Evolutionary conservation across 2,797 vertebrate species (phyloP).

Genomic region (Hemitrygon akajei): DNA sequence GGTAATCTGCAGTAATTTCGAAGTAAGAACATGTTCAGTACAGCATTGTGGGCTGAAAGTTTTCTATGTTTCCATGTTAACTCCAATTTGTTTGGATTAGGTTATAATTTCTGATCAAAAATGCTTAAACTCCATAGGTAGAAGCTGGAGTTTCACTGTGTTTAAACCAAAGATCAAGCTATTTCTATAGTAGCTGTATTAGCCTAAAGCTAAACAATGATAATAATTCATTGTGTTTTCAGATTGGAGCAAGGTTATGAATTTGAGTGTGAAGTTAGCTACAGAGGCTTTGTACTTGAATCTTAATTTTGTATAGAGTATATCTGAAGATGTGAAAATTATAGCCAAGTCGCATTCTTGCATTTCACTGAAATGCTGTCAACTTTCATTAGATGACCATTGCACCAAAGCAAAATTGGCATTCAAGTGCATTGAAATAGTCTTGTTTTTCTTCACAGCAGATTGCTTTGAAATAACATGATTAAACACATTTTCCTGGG

Average conservation of each 20-base stretch:
- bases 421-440: background rate
- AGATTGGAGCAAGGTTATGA: background rate
- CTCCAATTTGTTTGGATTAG: background rate
- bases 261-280: background rate
- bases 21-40: too few species aligned
- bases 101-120: background rate
- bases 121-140: background rate
- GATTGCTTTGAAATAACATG: slow-evolving; percentile 9
- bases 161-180: background rate
- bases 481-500: background rate
- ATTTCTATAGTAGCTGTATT: background rate
- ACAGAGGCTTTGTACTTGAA: background rate
- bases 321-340: background rate
- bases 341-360: background rate
- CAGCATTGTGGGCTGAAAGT: too few species aligned
- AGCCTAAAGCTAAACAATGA: background rate
- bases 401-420: background rate
- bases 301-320: background rate
- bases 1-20: too few species aligned
- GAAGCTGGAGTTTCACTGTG: background rate
- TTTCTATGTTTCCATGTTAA: too few species aligned
- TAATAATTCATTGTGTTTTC: background rate
- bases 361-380: background rate
- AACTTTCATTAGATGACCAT: background rate
- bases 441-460: background rate